Conservation (phyloP, 2,797 vertebrate genomes). For the Morus bassanus region DNA sequence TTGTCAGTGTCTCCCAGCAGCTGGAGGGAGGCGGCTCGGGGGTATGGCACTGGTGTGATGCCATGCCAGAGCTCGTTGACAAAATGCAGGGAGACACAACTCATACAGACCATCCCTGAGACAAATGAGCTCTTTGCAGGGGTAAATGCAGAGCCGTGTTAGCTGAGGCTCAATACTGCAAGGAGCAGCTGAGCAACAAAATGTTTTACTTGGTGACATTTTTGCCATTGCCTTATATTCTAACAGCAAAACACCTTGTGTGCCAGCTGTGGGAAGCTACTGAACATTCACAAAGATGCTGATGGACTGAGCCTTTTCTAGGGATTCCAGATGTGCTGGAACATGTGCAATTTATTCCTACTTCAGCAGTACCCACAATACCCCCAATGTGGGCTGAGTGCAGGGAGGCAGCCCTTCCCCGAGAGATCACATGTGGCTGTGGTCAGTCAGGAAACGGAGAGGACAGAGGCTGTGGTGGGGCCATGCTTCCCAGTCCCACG, state of each 20-base stretch:
- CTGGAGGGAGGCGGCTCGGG: background rate
- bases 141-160: rapidly evolving
- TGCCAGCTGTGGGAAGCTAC: background rate
- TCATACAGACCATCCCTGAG: background rate
- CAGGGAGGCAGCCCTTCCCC: background rate
- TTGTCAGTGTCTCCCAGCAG: background rate
- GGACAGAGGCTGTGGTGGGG: background rate
- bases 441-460: background rate
- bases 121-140: background rate
- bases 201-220: background rate
- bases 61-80: background rate
- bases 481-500: rapidly evolving
- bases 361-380: background rate
- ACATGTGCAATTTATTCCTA: background rate
- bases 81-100: background rate
- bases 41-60: background rate
- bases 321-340: background rate
- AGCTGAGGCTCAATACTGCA: background rate
- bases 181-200: background rate
- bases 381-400: background rate
- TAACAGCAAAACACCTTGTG: background rate
- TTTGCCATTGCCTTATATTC: background rate
- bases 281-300: background rate
- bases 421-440: background rate
- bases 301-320: background rate